Base-by-base conservation (phyloP, 2,888 invertebrate genomes). In the Octonoba sinensis region DNA sequence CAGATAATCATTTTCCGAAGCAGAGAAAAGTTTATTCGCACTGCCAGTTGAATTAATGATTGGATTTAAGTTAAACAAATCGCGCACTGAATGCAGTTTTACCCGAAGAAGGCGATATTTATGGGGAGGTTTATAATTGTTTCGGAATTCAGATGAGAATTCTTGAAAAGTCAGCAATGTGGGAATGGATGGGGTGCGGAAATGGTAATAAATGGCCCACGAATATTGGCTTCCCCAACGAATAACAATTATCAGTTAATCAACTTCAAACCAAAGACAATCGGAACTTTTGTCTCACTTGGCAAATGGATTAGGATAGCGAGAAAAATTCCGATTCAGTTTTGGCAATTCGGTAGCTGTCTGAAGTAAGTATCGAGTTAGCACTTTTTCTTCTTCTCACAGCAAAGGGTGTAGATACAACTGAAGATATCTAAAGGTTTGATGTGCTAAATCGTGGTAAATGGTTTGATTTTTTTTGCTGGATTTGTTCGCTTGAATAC, bases 1-100 rank as follows among this genome's bases (percentile, higher is more conserved):
- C 49, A 69, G 81, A 81, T 82, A 74, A 82, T 82, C 74, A 82
- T 82, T 82, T 75, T 82, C 69, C 73, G 79, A 73, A 81, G 78
- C 78, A 79, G 78, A 73, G 67, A 81, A 81, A 81, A 73, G 71
- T 79, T 66, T 69, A 81, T 73, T 72, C 70, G 77, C 65, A 71
- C 71, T 70, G 60, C 67, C 73, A 73, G 59, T 67, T 54, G 73
- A 81, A 81, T 81, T 81, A 69, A 81, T 73, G 73, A 73, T 73
- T 81, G 69, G 73, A 67, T 69, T 81, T 81, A 73, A 73, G 73
- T 73, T 81, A 81, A 81, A 81, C 79, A 81, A 81, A 81, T 81
- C 73, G 79, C 56, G 67, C 67, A 62, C 60, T 56, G 73, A 71
- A 24, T 69, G 56, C 67, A 72, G 77, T 70, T 77, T 77, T 64